Evolutionary conservation across 2,888 invertebrate genomes (phyloP), one percentile per base, ranked within the genome.

Genomic region (Tortrix viridana): DNA sequence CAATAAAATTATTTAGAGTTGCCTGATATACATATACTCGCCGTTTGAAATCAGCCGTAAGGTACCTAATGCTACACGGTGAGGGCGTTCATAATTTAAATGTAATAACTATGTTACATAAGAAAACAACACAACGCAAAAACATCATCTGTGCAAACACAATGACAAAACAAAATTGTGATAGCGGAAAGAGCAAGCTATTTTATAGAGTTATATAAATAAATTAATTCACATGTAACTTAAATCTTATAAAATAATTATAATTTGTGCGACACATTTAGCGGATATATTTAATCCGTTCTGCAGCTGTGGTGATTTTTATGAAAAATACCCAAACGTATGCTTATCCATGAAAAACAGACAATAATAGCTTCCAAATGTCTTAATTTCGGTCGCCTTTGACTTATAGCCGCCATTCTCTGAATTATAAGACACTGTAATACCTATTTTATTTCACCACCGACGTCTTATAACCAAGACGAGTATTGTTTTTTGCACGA

Each of bases 1-100:
- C 44, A 55, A 50, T 46, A 61, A 56, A 48, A 48, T 32, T 54
- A 37, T 61, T 50, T 41, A 14, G 26, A 62, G 50, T 63, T 53
- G 63, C 58, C 47, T 44, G 56, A 37, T 47, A 37, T 18, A 20
- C 37, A 37, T 22, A 41, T 62, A 62, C 56, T 41, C 53, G 63
- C 57, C 63, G 58, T 63, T 58, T 63, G 53, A 63, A 63, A 63
- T 58, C 63, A 63, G 63, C 63, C 53, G 12, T 12, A 16, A 48
- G 53, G 38, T 14, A 41, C 57, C 46, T 37, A 55, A 23, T 55
- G 38, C 22, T 38, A 52, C 47, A 53, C 23, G 23, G 47, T 9
- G 20, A 41, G 53, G 53, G 47, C 48, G 20, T 38, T 58, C 43
- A 58, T 63, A 58, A 63, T 57, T 57, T 53, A 47, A 52, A 38